Evolutionary conservation across 2,797 vertebrate genomes (phyloP), one percentile per base, ranked within the genome.

Genomic region (Scomberomorus guttatus): DNA sequence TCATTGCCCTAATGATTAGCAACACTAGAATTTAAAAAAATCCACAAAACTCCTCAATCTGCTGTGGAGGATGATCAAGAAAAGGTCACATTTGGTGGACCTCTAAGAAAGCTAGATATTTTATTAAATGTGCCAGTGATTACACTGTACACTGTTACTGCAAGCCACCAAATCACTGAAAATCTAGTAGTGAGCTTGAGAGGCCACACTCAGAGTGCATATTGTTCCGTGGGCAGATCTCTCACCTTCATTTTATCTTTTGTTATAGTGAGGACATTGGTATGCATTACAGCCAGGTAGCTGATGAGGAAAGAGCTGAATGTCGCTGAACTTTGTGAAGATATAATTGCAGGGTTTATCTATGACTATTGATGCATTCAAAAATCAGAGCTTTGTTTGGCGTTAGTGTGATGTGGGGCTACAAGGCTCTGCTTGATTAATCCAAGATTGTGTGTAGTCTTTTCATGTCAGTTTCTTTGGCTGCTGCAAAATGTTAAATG

Each of bases 271-370:
- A 65, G 52, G 59, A 82, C 57, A 86, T 82, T 85, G 25, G 51
- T 75, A 83, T 88, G 80, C 79, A 75, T 83, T 81, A 77, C 57
- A 79, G 55, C 46, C 7, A 46, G 8, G 15, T 68, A 66, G 71
- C 37, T 29, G 84, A 79, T 42, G 46, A 72, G 39, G 50, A 68
- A 84, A 27, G 52, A 82, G 29, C 55, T 62, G 39, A 74, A 77
- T 67, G 76, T 56, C 37, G n/a, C 39, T 58, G 66, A 87, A 86
- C 71, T 85, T 50, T 60, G 66, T n/a, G 52, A 27, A 50, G 70
- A 84, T 85, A 74, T 80, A 85, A 81, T 69, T 68, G 64, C n/a
- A n/a, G 73, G 80, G 50, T 84, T 88, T 84, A 87, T 84, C 76
- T 64, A 2, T 2, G 4, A 55, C 48, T 62, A 24, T 73, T 74